Evolutionary conservation across 1,140 invertebrate species (phyloP), one percentile per base, ranked within the genome.

Genomic region (Drosophila oshimai): DNA sequence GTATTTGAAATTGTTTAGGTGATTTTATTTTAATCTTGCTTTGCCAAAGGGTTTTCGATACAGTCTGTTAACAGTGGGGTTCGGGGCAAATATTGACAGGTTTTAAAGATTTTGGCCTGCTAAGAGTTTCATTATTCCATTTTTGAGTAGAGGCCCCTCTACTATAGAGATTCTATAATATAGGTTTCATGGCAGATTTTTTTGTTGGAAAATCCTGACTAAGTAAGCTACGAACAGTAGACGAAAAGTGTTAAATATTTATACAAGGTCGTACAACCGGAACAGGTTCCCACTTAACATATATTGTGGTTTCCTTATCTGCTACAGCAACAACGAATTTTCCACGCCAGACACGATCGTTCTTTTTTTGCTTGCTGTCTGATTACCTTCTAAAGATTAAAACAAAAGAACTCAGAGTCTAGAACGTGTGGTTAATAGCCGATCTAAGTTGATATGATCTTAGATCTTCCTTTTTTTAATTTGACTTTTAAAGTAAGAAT

Each of bases 251-350:
- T 34, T 57, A 12, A 20, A 24, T 7, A 17, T 15, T 12, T 24
- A 9, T 13, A 34, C 31, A 51, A 57, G 29, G 15, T 24, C 12
- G 1, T 6, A 17, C 10, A 12, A 18, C 20, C 20, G 20, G 12
- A 51, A 51, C 13, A 53, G 18, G 29, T 57, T 34, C 4, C 29
- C n/a, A n/a, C n/a, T n/a, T n/a, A 10, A 10, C 26, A 31, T 13
- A 22, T 57, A 46, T 57, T 57, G 53, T 34, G 45, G 53, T 24
- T 57, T 24, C 3, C 53, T 57, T 57, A 57, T 57, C 53, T 57
- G 24, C 53, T 1, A 57, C 6, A 18, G n/a, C 45, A 47, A 37
- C 34, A 17, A 31, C 26, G 6, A 7, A 10, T 15, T 31, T 26
- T 2, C 4, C 10, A 6, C 5, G 13, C 46, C 7, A 57, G 53